Evolutionary conservation across 2,888 invertebrate species (phyloP), one percentile per base, ranked within the genome.

Genomic region (Ephialtes manifestator): DNA sequence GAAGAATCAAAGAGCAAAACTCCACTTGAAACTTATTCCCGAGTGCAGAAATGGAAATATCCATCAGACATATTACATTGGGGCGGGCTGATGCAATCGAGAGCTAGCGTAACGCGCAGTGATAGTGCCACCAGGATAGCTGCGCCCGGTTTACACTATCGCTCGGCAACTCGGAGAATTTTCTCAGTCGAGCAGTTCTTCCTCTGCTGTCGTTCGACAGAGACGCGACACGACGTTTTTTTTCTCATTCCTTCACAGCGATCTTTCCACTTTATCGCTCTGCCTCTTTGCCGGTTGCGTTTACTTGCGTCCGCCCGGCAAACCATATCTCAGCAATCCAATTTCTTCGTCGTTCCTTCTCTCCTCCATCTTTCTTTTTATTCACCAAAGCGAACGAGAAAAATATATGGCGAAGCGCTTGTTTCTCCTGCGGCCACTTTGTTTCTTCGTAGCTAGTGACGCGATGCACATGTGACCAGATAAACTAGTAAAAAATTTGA

Each of bases 291-390:
- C 72, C 78, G 63, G 53, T 78, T 55, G 58, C 58, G 72, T 84
- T 63, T 60, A 77, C 63, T 48, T 53, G 74, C 60, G 60, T 78
- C 74, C 70, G 39, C 76, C 63, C 75, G 71, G 75, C 80, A 85
- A 84, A 82, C 82, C 83, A 81, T 85, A 86, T 85, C 86, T 84
- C 82, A 82, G 82, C 84, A 75, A 84, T 87, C 81, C 86, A 87
- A 86, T 87, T 83, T 81, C 83, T 78, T 70, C 67, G 48, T 53
- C 75, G 74, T 83, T 83, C 48, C 68, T 78, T 53, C 48, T 70
- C 63, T 74, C 51, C 46, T 24, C n/a, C 4, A 11, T 70, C 46
- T 51, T 43, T 65, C 20, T 83, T 83, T 84, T 75, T 20, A 58
- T 65, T 31, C 60, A 28, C 15, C 43, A 48, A 65, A 74, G 60